These are phyloP conservation scores for Schizothorax lantsangensis DNA, from an alignment of 2,797 vertebrate species.

Conservation along the genomic window DNA sequence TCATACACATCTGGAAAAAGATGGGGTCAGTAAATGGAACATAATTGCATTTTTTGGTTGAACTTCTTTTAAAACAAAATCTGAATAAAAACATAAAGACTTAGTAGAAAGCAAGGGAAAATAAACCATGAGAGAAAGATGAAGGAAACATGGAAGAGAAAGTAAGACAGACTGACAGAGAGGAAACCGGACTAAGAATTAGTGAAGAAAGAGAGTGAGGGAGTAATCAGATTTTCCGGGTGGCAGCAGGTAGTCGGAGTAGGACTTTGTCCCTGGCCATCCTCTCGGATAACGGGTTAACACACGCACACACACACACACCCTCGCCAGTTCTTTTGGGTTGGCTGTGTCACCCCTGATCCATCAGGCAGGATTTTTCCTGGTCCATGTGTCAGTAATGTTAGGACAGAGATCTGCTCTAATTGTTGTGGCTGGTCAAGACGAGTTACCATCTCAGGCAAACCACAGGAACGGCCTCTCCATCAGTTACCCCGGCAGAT, in stretches of 20 bases:
- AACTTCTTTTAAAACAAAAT: background rate
- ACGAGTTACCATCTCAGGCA: conserved; percentile 80
- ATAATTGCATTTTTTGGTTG: background rate
- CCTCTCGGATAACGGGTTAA: conserved; percentile 35
- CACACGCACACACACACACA: conserved; percentile 14
- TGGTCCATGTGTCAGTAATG: conserved; percentile 32
- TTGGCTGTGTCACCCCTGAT: conserved; percentile 89
- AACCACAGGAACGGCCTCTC: conserved; percentile 5
- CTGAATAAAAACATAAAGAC: background rate
- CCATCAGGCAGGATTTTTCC: conserved; percentile 91
- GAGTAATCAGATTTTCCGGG: conserved; percentile 78
- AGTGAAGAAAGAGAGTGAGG: conserved; percentile 47
- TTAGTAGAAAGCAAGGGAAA: conserved; percentile 13
- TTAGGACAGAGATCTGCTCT: conserved; percentile 63
- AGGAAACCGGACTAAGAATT: conserved; percentile 48
- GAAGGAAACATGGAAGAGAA: conserved; percentile 63
- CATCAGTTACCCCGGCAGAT: conserved; percentile 88
- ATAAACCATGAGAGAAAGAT: conserved; percentile 62
- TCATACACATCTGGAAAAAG: background rate
- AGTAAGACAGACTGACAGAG: conserved; percentile 57
- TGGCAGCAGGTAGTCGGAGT: conserved; percentile 77
- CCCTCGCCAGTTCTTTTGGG: conserved; percentile 78
- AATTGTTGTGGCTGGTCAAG: conserved; percentile 93
- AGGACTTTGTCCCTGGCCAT: conserved; percentile 65
- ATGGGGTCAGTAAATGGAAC: background rate